Evolutionary conservation across 2,113 vertebrate species (phyloP), one percentile per base, ranked within the genome.

Genomic region (Centropristis striata): DNA sequence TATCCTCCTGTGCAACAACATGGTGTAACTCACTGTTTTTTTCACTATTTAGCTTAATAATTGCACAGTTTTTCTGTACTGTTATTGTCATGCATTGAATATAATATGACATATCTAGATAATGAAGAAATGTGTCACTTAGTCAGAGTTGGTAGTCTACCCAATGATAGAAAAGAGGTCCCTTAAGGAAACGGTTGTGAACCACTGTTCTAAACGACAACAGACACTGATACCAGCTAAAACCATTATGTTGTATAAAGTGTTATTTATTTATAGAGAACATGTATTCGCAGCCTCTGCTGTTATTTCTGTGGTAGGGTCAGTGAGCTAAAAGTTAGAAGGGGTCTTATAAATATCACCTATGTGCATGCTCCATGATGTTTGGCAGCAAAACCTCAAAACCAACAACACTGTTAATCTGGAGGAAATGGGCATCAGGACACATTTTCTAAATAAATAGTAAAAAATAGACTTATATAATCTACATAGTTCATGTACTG

Each of bases 271-370:
- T 55, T 9, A 12, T 1, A 10, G 36, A 51, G 53, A 16, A 32
- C 11, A 42, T 49, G 42, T 25, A 42, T 20, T 66, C 1, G 36
- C 42, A 54, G 41, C 9, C 44, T 28, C 4, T 53, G 18, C 14
- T 72, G 27, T 18, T 71, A 28, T 68, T 49, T 47, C 39, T 54
- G 57, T 41, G 32, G 4, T 25, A n/a, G 23, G 1, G 36, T 4
- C 36, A 53, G 25, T 12, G 32, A 64, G 49, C 42, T 49, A 10
- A 51, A 72, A 65, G 46, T 73, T 55, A 42, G 46, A 69, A 11
- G 32, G 71, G 15, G 41, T 21, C 57, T n/a, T 25, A 68, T 57
- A 46, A 37, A 51, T 77, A 59, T 49, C 4, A 36, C 58, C 42
- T 69, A 25, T 64, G 32, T 39, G 20, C 36, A 4, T 32, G 20